Percentiles rank a stretch among this genome's conserved stretches.
Evolutionary conservation across 2,797 vertebrate genomes (phyloP).

Genomic region (Macrochelys suwanniensis): DNA sequence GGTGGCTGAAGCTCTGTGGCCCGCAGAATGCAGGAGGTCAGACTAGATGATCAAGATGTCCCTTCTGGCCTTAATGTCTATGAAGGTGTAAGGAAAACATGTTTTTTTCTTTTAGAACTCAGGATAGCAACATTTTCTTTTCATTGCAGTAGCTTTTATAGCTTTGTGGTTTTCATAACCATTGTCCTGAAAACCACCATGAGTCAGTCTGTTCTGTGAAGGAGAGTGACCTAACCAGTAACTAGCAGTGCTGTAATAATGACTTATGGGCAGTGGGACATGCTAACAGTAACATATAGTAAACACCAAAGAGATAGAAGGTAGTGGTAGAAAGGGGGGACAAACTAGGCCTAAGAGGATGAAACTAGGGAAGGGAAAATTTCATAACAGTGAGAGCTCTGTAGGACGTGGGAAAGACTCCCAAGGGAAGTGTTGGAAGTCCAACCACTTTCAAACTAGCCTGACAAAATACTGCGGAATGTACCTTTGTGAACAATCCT

Average conservation of each 20-base stretch:
- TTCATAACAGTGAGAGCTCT: background rate
- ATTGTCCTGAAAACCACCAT: conserved; percentile 75
- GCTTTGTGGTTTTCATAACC: conserved; percentile 72
- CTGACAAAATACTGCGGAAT: conserved; percentile 25
- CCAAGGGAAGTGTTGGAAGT: background rate
- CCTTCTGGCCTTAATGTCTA: no score
- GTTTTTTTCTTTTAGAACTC: conserved; percentile 3
- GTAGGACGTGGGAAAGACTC: background rate
- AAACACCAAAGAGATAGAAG: conserved; percentile 54
- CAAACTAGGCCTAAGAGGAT: background rate
- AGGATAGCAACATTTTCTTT: conserved; percentile 21
- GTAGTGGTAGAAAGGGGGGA: background rate
- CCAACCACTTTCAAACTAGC: background rate
- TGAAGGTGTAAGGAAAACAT: background rate
- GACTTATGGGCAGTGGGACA: conserved; percentile 11
- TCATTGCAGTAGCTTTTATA: conserved; percentile 34
- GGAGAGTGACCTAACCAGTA: conserved; percentile 76
- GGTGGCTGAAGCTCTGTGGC: background rate
- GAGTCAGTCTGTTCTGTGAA: conserved; percentile 72
- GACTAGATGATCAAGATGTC: background rate
- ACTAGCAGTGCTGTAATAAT: conserved; percentile 67
- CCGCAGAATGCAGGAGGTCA: background rate
- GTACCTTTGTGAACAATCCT: conserved; percentile 42
- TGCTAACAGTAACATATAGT: conserved; percentile 61
- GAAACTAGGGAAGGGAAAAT: background rate